phyloP scores from a whole-genome alignment of 2,888 invertebrate genomes.

The Steinernema hermaphroditum region DNA sequence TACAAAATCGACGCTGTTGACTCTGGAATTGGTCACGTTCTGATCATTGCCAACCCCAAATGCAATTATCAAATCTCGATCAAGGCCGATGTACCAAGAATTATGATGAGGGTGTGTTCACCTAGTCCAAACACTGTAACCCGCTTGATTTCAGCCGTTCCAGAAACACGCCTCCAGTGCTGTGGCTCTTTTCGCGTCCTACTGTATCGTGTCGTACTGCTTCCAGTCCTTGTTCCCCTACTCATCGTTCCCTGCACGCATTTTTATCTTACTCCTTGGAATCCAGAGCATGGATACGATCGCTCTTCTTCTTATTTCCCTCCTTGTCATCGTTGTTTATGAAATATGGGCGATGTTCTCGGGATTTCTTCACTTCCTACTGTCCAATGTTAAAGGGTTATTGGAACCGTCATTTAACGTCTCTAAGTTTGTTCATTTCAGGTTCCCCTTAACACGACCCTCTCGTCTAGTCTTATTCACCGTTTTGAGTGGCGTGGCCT shows the following conservation, averaged over 20 bases:
- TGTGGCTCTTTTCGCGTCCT: not conserved
- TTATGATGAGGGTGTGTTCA: conserved; percentile 7
- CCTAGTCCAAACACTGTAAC: too few relatives aligned
- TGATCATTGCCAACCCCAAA: conserved; percentile 16
- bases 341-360: not conserved
- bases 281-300: not conserved
- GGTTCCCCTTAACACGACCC: not conserved
- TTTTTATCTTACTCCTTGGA: too few relatives aligned
- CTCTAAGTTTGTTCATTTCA: too few relatives aligned
- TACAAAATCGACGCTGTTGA: conserved; percentile 9
- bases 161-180: conserved; percentile 3
- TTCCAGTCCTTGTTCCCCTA: not conserved
- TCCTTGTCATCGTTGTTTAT: not conserved
- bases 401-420: not conserved
- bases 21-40: not conserved
- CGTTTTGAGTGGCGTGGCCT: not conserved
- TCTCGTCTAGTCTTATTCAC: not conserved
- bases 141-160: conserved; percentile 4
- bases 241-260: not conserved
- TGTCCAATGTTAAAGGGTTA: not conserved
- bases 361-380: not conserved
- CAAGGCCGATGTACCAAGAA: not conserved
- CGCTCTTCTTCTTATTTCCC: not conserved
- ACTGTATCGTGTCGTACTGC: not conserved
- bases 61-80: conserved; percentile 8